Evolutionary conservation across 1,140 invertebrate genomes (phyloP).

Genomic region (Coboldia fuscipes): DNA sequence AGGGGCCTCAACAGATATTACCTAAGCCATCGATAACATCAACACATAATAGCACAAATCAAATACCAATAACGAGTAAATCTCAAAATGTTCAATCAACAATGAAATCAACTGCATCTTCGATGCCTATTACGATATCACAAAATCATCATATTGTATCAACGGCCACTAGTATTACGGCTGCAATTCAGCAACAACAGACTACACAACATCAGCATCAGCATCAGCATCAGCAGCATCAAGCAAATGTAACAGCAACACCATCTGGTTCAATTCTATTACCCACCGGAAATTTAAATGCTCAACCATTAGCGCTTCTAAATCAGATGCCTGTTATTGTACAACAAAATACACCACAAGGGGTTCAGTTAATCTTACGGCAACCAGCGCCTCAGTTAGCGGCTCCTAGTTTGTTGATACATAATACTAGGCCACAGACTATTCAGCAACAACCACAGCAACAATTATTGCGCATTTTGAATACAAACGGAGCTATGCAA

Average conservation of each 20-base stretch:
- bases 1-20: slow-evolving; percentile 2
- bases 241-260: background rate
- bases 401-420: slow-evolving; percentile 21
- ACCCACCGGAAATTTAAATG: slow-evolving; percentile 10
- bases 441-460: slow-evolving; percentile 21
- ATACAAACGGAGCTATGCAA: slow-evolving; percentile 25
- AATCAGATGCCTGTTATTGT: slow-evolving; percentile 14
- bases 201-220: slow-evolving; percentile 4
- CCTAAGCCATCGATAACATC: background rate
- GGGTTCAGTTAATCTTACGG: slow-evolving; percentile 26
- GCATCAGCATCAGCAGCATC: background rate
- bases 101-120: too few species aligned
- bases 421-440: slow-evolving; percentile 15
- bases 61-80: too few species aligned
- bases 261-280: slow-evolving; percentile 11
- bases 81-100: too few species aligned
- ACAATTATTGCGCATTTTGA: slow-evolving; percentile 25
- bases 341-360: slow-evolving; percentile 22
- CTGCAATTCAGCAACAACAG: background rate
- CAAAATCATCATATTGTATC: too few species aligned
- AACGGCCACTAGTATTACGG: background rate
- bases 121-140: too few species aligned
- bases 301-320: slow-evolving; percentile 15
- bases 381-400: slow-evolving; percentile 24
- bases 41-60: too few species aligned